A percentile compares a stretch with the other conserved stretches of the same genome.
Conservation (phyloP, 2,797 vertebrate genomes). For the Scomberomorus guttatus region DNA sequence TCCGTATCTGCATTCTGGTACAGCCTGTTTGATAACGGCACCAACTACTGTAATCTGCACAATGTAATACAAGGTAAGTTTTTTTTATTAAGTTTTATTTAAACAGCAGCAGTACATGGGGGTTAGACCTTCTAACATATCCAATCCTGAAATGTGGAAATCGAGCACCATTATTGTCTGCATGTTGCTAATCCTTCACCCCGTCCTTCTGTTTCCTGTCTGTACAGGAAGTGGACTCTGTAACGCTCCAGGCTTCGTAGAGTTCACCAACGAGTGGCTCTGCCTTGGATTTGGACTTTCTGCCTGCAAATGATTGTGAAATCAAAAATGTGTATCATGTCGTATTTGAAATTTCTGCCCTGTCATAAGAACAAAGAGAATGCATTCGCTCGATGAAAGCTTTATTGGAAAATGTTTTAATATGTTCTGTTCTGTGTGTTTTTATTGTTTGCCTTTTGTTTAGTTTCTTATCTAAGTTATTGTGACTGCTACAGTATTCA, state of each 20-base stretch:
- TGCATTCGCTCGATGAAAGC: constrained; percentile 22
- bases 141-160: neutral
- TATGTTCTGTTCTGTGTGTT: neutral
- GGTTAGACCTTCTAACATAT: neutral
- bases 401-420: neutral
- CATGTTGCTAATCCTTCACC: neutral
- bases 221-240: constrained; percentile 72
- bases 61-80: constrained; percentile 65
- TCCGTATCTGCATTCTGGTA: constrained; percentile 67
- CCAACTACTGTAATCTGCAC: constrained; percentile 82
- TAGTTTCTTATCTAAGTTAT: too few relatives aligned
- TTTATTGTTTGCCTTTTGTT: too few relatives aligned
- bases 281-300: constrained; percentile 68
- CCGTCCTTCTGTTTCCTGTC: constrained; percentile 19
- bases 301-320: constrained; percentile 56
- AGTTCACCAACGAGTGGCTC: constrained; percentile 78
- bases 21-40: constrained; percentile 72
- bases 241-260: constrained; percentile 67
- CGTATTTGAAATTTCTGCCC: neutral
- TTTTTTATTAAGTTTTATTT: neutral
- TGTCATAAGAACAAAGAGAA: neutral
- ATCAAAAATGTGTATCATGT: constrained; percentile 1
- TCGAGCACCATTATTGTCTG: neutral
- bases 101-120: too few relatives aligned
- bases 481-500: too few relatives aligned